Evolutionary conservation across 2,888 invertebrate genomes (phyloP), one percentile per base, ranked within the genome.

Genomic region (Uropetala carovei): DNA sequence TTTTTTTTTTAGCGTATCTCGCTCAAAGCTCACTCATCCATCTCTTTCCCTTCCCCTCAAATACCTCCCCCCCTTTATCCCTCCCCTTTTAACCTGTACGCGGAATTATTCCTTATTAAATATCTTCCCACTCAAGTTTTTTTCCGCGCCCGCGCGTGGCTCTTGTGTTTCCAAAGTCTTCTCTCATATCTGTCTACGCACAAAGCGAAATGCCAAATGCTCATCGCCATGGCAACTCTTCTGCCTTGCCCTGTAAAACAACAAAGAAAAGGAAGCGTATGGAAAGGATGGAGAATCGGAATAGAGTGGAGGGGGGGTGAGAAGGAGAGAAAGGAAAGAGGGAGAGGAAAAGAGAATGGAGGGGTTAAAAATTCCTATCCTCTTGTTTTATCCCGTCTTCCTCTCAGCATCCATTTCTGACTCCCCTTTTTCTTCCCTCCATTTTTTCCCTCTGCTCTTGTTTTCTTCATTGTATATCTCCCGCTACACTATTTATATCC

Each of bases 221-320:
- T 18, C 56, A 56, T 89, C 89, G n/a, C 89, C 89, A 89, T 89
- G 64, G 89, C 30, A 68, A 89, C 89, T 60, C 60, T 60, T 43
- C 5, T 30, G 86, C 86, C 59, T 64, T 64, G 43, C 56, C n/a
- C 68, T 13, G 43, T n/a, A 59, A 27, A 86, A 18, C 58, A 18
- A 60, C 22, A 68, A 57, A 30, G 86, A 60, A 68, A 64, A 68
- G 64, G 64, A 57, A 57, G 75, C 27, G 16, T 56, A n/a, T 83
- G 83, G 43, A 43, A 43, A 3, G 43, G 43, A 43, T 1, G 43
- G 43, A 5, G 1, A 43, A 3, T 43, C 1, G 3, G 43, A 5
- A 1, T 43, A 43, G 43, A 43, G n/a, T n/a, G n/a, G n/a, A n/a
- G n/a, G n/a, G n/a, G 43, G 43, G 43, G 43, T 43, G 43, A 43